Conservation (phyloP, 2,113 vertebrate species). For the Trinectes maculatus region DNA sequence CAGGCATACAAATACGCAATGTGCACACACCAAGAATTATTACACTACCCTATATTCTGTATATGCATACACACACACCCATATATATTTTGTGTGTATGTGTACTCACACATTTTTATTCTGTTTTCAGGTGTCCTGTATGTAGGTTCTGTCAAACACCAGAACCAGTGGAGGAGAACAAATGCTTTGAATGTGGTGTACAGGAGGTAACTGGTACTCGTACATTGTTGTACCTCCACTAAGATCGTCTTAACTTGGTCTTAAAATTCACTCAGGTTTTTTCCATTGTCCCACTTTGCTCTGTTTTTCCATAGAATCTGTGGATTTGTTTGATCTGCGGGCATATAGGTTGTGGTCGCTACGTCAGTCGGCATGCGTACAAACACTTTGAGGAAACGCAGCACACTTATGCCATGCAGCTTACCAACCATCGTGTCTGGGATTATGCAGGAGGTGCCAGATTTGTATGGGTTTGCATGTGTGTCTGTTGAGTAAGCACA, state of each 20-base stretch:
- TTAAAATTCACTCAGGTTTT: not conserved
- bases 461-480: not conserved
- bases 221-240: no score
- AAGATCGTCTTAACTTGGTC: not conserved
- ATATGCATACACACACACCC: slow-evolving; percentile 38
- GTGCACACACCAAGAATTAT: not conserved
- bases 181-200: slow-evolving; percentile 98
- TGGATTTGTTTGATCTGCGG: slow-evolving; percentile 99
- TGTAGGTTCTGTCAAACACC: slow-evolving; percentile 98
- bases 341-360: slow-evolving; percentile 96
- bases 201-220: slow-evolving; percentile 88
- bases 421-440: slow-evolving; percentile 98
- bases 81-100: slow-evolving; percentile 50
- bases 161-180: slow-evolving; percentile 97
- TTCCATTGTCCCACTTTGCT: fast-evolving
- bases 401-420: slow-evolving; percentile 98
- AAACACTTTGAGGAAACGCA: slow-evolving; percentile 99
- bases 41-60: slow-evolving; percentile 7
- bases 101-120: slow-evolving; percentile 38
- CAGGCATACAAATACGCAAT: not conserved
- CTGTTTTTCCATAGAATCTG: slow-evolving; percentile 86
- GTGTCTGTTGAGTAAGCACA: not conserved
- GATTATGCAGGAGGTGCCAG: slow-evolving; percentile 94
- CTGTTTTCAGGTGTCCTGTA: slow-evolving; percentile 90
- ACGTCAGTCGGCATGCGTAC: slow-evolving; percentile 95